phyloP scores from a whole-genome alignment of 1,140 invertebrate genomes.

The Drosophila rhopaloa region DNA sequence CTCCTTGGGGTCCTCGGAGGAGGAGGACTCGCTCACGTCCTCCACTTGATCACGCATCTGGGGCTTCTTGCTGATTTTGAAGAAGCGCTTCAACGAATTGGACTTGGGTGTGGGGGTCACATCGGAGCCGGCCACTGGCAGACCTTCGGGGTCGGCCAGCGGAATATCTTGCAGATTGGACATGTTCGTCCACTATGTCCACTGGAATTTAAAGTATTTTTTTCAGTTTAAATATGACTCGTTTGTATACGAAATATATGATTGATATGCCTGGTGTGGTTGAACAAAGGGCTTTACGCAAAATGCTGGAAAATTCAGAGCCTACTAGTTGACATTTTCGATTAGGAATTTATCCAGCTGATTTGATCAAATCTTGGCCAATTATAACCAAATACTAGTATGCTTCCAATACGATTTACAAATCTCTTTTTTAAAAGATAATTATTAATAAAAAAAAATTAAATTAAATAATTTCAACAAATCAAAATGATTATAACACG shows the following conservation, averaged over 20 bases:
- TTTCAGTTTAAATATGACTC: slow-evolving; percentile 38
- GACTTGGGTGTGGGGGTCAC: slow-evolving; percentile 3
- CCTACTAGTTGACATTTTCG: slow-evolving; percentile 15
- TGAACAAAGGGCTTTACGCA: background rate
- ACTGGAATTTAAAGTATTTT: slow-evolving; percentile 43
- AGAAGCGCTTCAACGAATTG: slow-evolving; percentile 63
- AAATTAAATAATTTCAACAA: background rate
- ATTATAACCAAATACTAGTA: too few species aligned
- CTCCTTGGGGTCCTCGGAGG: slow-evolving; percentile 16
- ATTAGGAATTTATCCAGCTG: background rate
- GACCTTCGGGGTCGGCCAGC: slow-evolving; percentile 23
- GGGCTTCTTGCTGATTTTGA: slow-evolving; percentile 57
- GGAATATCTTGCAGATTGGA: slow-evolving; percentile 61
- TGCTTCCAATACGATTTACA: too few species aligned
- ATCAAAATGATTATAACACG: too few species aligned
- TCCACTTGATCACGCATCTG: slow-evolving; percentile 5
- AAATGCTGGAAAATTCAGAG: slow-evolving; percentile 20
- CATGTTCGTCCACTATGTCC: slow-evolving; percentile 48
- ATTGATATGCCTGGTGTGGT: slow-evolving; percentile 29
- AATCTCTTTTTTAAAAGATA: background rate
- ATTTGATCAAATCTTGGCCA: background rate
- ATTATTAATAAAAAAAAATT: background rate
- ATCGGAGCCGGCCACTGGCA: slow-evolving; percentile 17
- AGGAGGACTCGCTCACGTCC: slow-evolving; percentile 6
- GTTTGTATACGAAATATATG: slow-evolving; percentile 64